These are phyloP conservation scores for Pantelozetes paolii DNA, from an alignment of 2,888 invertebrate genomes.

Conservation along the genomic window DNA sequence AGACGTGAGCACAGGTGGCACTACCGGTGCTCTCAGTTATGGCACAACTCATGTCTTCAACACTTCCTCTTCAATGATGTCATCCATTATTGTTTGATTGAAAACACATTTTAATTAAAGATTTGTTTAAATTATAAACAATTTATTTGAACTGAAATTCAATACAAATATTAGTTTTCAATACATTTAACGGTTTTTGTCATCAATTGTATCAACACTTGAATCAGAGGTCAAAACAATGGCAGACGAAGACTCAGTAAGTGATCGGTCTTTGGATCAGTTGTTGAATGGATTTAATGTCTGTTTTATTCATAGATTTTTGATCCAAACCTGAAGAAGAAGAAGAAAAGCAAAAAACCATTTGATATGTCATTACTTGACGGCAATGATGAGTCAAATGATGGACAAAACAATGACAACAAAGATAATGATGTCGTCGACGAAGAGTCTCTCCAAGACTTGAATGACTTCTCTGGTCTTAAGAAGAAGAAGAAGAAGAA, in stretches of 20 bases:
- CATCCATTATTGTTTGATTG: slow-evolving; percentile 29
- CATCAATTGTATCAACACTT: too few species aligned
- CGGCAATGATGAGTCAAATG: slow-evolving; percentile 55
- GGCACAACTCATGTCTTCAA: background rate
- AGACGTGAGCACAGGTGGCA: background rate
- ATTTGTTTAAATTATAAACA: background rate
- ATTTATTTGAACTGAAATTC: background rate
- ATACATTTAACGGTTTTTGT: too few species aligned
- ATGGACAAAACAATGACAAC: slow-evolving; percentile 53
- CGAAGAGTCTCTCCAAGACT: slow-evolving; percentile 48
- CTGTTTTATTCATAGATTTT: slow-evolving; percentile 44
- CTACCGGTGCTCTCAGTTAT: background rate
- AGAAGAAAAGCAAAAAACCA: slow-evolving; percentile 83
- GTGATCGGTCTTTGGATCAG: slow-evolving; percentile 10
- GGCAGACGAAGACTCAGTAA: slow-evolving; percentile 41
- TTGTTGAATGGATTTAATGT: background rate
- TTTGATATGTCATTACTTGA: slow-evolving; percentile 76
- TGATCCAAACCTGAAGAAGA: slow-evolving; percentile 55
- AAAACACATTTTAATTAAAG: background rate
- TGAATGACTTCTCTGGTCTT: slow-evolving; percentile 52
- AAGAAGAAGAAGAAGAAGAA: slow-evolving; percentile 90
- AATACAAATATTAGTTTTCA: background rate
- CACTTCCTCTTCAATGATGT: background rate
- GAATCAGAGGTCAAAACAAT: slow-evolving; percentile 5
- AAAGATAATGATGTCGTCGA: slow-evolving; percentile 48